Base-by-base conservation (phyloP, 2,888 invertebrate species). In the Pycnomerus fuliginosus region DNA sequence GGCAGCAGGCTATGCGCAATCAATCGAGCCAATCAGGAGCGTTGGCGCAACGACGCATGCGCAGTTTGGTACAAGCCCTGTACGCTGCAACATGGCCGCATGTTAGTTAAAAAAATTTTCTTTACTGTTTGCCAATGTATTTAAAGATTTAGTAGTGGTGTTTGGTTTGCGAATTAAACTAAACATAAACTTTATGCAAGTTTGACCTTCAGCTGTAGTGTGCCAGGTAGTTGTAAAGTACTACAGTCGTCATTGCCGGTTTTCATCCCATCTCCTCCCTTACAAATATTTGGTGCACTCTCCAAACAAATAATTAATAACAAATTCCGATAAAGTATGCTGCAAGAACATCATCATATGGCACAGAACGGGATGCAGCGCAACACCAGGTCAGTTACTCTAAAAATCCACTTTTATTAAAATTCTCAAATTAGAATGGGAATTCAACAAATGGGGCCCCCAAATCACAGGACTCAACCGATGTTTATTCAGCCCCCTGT, bases 101-200 rank as follows among this genome's bases (percentile, higher is more conserved):
- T 84, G 85, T 85, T 85, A 84, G 82, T 82, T 79, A 76, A 76
- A 77, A 76, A 77, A 76, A 70, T 77, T 83, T 83, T 84, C 84
- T 85, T 84, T 84, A 83, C 82, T 84, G 84, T 84, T 84, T 79
- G 84, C 83, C 84, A 84, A 83, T 73, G 72, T 62, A 72, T 66
- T 69, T 62, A 65, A 68, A 67, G 69, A 70, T 70, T 67, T 72
- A 74, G 72, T 72, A 74, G 71, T 72, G 74, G 74, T 75, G 76
- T 72, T 73, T 73, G 70, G 69, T 68, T 64, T 58, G 66, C 64
- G 53, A 55, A 52, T 50, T 32, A 33, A 39, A 29, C 15, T 27
- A 23, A 46, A 35, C 12, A 34, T 32, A 41, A 40, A 27, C 16
- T 28, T 41, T 37, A 36, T 37, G 28, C 31, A 46, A 16, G 30